Evolutionary conservation across 2,113 vertebrate genomes (phyloP), one percentile per base, ranked within the genome.

Genomic region (Hystrix brachyura): DNA sequence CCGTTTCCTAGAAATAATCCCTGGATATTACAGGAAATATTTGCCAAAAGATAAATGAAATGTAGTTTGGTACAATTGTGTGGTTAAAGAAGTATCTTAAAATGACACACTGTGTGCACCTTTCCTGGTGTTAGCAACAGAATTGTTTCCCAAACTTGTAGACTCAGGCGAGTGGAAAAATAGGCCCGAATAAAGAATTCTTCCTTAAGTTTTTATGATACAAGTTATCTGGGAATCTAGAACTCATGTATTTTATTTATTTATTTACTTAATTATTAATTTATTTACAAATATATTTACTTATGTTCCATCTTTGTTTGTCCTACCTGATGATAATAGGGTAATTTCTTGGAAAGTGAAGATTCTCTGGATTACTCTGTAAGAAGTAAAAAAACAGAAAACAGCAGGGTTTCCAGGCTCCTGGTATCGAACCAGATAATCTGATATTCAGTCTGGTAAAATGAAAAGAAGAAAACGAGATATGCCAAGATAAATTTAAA

Each of bases 1-100:
- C 43, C 78, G 21, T 62, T 83, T 97, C 43, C 27, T 85, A 89
- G 78, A 89, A 96, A 82, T 0, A 92, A 57, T 32, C 12, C 32
- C 34, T 92, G 79, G 65, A 38, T 48, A 60, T 38, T 67, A 87
- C 32, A 92, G 65, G 72, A 76, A 81, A 83, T 48, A 46, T 51
- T 90, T 81, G 15, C 17, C 25, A 7, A 90, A 82, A 92, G 53
- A 71, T 92, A 80, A 84, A n/a, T 78, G 64, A 89, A 72, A 55
- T n/a, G 4, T 55, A 57, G 10, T 76, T 88, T 59, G 34, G 18
- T 88, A 15, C 34, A 27, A 19, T 32, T 72, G 12, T 80, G 21
- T 29, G 43, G 32, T 46, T 90, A 32, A 0, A 83, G 81, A 76
- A 48, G 32, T 7, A 84, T 0, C 4, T n/a, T 67, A 9, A 18